These are phyloP conservation scores for Peribatodes rhomboidaria DNA, from an alignment of 2,888 invertebrate species.

Conservation along the genomic window DNA sequence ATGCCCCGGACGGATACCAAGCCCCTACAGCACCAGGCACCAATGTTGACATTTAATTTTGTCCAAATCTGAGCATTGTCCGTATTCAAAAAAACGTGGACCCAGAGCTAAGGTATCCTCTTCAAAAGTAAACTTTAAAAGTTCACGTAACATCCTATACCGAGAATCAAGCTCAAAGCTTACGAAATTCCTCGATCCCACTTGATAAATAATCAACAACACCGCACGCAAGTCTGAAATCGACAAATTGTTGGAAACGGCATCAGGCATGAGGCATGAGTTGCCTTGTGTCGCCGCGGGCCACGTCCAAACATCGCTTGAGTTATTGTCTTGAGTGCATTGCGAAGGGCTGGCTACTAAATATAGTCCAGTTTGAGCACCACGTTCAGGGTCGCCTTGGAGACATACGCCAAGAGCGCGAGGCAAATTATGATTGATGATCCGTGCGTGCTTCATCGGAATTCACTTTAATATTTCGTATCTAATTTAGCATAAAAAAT, in stretches of 20 bases:
- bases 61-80: no score
- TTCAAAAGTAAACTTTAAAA: background rate
- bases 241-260: conserved; percentile 45
- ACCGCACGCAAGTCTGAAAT: conserved; percentile 3
- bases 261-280: background rate
- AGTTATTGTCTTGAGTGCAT: conserved; percentile 67
- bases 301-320: conserved; percentile 68
- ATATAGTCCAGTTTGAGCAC: conserved; percentile 60
- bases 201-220: conserved; percentile 16
- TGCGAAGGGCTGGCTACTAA: conserved; percentile 67
- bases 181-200: conserved; percentile 10
- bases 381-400: conserved; percentile 73
- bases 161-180: background rate
- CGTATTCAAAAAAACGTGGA: no score
- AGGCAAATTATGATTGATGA: conserved; percentile 81
- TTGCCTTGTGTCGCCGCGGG: conserved; percentile 37
- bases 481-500: conserved; percentile 10
- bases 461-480: conserved; percentile 51
- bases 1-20: no score
- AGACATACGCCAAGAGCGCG: conserved; percentile 75
- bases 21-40: no score
- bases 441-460: conserved; percentile 64
- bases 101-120: no score
- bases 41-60: no score
- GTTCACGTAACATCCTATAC: background rate